phyloP scores from a whole-genome alignment of 30 jellyfish, hydroid and myxozoan genomes.

The Aurelia aurita complex sp. Pacific region DNA sequence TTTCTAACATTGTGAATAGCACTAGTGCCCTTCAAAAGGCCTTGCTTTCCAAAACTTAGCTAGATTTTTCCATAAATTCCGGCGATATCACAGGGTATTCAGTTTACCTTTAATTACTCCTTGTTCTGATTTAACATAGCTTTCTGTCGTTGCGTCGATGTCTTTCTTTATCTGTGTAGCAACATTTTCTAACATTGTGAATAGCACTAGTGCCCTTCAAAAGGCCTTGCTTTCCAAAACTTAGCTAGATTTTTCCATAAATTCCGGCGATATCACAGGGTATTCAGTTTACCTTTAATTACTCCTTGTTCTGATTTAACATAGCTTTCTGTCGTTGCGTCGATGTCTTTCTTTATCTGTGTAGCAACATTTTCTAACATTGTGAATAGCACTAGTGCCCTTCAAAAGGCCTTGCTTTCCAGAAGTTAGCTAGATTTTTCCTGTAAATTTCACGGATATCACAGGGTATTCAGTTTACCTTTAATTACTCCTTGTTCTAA shows the following conservation, averaged over 20 bases:
- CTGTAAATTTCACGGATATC: too few relatives aligned
- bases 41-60: too few relatives aligned
- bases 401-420: too few relatives aligned
- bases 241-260: too few relatives aligned
- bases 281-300: not conserved
- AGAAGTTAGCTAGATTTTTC: too few relatives aligned
- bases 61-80: not conserved
- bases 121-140: conserved; percentile 34
- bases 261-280: not conserved
- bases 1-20: too few relatives aligned
- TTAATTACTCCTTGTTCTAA: conserved; percentile 21
- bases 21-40: too few relatives aligned
- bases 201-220: too few relatives aligned
- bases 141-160: not conserved
- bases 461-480: not conserved
- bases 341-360: conserved; percentile 15
- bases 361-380: conserved; percentile 11
- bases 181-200: not conserved
- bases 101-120: not conserved
- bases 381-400: too few relatives aligned
- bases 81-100: not conserved
- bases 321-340: conserved; percentile 14
- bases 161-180: conserved; percentile 39
- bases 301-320: conserved; percentile 24
- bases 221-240: too few relatives aligned